Percentiles rank a stretch among this genome's conserved stretches.
Conservation (phyloP, 1,140 invertebrate genomes). For the Bactericera cockerelli region DNA sequence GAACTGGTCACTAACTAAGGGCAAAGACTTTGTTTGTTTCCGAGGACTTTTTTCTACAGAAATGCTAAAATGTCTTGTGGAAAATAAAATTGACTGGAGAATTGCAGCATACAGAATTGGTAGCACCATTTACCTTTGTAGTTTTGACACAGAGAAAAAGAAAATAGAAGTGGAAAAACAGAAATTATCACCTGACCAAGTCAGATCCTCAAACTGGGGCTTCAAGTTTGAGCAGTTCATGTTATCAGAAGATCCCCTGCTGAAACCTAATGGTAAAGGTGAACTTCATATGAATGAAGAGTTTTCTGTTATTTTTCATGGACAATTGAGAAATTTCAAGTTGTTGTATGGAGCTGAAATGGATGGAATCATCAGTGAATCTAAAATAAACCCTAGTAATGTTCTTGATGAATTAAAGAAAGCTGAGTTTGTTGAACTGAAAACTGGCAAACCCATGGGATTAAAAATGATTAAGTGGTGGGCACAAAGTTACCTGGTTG, state of each 20-base stretch:
- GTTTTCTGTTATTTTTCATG: no score
- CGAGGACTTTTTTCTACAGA: not conserved
- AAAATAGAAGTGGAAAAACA: not conserved
- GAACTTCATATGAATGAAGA: no score
- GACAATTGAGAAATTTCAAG: no score
- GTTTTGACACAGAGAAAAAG: slow-evolving; percentile 4
- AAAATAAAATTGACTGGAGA: not conserved
- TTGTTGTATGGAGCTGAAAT: no score
- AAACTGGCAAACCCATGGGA: no score
- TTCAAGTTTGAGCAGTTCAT: not conserved
- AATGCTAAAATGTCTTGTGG: not conserved
- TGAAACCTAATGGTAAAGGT: no score
- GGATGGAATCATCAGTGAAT: no score
- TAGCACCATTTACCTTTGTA: slow-evolving; percentile 4
- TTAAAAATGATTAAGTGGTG: not conserved
- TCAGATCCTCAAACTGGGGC: not conserved
- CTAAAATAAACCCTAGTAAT: no score
- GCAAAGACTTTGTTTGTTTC: not conserved
- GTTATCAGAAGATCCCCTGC: no score
- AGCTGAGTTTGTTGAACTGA: no score
- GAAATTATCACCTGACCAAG: not conserved
- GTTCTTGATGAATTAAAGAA: no score
- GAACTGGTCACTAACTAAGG: no score
- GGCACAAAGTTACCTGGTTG: not conserved
- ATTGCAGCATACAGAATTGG: not conserved